Base-by-base conservation (phyloP, 2,888 invertebrate species). In the Eristalis arbustorum region DNA sequence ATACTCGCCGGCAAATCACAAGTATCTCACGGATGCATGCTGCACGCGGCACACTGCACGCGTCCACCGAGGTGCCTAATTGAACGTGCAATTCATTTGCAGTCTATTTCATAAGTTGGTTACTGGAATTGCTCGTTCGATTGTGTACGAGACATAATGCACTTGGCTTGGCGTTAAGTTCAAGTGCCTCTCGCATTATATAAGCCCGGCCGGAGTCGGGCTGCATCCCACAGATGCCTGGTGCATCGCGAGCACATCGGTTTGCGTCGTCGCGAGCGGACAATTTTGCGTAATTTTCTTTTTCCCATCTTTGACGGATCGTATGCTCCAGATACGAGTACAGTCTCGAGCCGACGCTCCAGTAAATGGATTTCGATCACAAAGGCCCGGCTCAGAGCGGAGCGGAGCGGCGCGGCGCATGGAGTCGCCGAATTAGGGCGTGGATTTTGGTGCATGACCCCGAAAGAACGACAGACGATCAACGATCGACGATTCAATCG, bases 31-130 rank as follows among this genome's bases (percentile, higher is more conserved):
- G 49, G 63, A 74, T 62, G 18, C 63, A 31, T n/a, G 18, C 49
- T 57, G 18, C 63, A 31, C 23, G n/a, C 42, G 34, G n/a, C 63
- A 31, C 31, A 4, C 37, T 14, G 37, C 22, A 8, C 23, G 8
- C 49, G 18, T 49, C 49, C 63, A 23, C n/a, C 2, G 13, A 34
- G n/a, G 25, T 79, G 75, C 49, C 79, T 83, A 87, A 87, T 87
- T 87, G 87, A 79, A 74, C 87, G 83, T 87, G 83, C 78, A 62
- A 56, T 59, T 83, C 78, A 72, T 87, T 87, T 66, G 74, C 74
- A 87, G 87, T 83, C 87, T 87, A 75, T 83, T 87, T 87, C 78
- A 62, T 87, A 87, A 75, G 83, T 87, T 83, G 87, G 87, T 87
- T 87, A 87, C 75, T 83, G 59, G 79, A 67, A 62, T 85, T 63